These are phyloP conservation scores for Ascidia mentula DNA, from an alignment of 23 tunicate species.

Conservation along the genomic window DNA sequence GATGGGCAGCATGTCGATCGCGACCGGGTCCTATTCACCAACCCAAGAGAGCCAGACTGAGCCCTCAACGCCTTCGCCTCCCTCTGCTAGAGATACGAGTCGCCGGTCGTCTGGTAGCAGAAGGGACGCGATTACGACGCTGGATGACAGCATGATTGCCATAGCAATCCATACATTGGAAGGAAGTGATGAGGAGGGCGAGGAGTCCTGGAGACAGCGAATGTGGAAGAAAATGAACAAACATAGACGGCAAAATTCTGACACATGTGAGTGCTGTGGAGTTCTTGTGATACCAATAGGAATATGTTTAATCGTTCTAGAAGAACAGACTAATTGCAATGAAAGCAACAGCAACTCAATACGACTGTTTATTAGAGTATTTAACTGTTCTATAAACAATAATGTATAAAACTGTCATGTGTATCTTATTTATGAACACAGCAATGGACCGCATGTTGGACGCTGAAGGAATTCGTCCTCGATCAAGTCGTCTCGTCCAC, in stretches of 20 bases:
- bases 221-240: conserved; percentile 4
- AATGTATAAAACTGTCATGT: no score
- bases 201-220: conserved; percentile 1
- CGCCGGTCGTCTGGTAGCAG: not conserved
- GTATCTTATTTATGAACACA: no score
- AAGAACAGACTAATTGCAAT: no score
- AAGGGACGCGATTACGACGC: not conserved
- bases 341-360: no score
- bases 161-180: not conserved
- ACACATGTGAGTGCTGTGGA: not conserved
- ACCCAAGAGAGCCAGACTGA: conserved; percentile 13
- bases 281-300: no score
- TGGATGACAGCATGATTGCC: conserved; percentile 4
- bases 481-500: not conserved
- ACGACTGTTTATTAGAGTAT: no score
- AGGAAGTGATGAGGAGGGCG: not conserved
- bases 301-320: no score
- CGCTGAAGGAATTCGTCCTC: not conserved
- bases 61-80: not conserved
- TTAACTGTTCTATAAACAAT: no score
- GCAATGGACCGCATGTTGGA: no score
- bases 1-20: conserved; percentile 36
- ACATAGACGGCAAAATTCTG: not conserved
- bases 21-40: conserved; percentile 39
- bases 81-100: not conserved